A percentile compares a stretch with the other conserved stretches of the same genome.
These are phyloP conservation scores for Rhingia campestris DNA, from an alignment of 2,888 invertebrate genomes.

Conservation along the genomic window DNA sequence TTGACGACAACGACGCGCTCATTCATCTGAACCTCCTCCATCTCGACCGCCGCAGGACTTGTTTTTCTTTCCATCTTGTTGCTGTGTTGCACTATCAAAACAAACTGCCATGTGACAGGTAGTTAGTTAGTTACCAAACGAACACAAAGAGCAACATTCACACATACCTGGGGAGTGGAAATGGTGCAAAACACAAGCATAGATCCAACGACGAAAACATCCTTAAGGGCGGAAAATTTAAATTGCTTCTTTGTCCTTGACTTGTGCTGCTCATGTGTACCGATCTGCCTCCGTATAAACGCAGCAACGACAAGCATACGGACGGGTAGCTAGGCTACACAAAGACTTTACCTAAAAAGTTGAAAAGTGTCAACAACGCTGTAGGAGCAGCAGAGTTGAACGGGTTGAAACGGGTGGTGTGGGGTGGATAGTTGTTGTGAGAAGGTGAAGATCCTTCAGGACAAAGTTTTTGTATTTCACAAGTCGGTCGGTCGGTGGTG, in stretches of 20 bases:
- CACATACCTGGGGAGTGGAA: conserved; percentile 29
- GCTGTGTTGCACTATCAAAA: conserved; percentile 55
- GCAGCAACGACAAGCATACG: conserved; percentile 5
- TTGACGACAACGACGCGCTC: conserved; percentile 16
- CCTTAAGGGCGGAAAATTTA: conserved; percentile 66
- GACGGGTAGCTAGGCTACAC: conserved; percentile 21
- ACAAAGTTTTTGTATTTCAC: conserved; percentile 45
- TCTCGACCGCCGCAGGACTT: conserved; percentile 50
- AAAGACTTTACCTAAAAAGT: conserved; percentile 66
- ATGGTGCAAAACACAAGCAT: conserved; percentile 16
- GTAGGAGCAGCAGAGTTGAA: background rate
- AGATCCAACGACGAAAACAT: conserved; percentile 53
- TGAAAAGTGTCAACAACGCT: conserved; percentile 66
- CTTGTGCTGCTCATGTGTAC: conserved; percentile 63
- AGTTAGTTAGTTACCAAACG: conserved; percentile 64
- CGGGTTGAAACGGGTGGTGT: background rate
- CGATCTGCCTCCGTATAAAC: conserved; percentile 13
- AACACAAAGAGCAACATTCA: conserved; percentile 40
- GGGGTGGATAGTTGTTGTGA: conserved; percentile 1
- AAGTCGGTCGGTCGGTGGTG: background rate
- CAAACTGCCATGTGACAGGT: conserved; percentile 71
- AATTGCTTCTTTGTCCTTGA: conserved; percentile 74
- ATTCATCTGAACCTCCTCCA: conserved; percentile 11
- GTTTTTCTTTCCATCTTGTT: conserved; percentile 32
- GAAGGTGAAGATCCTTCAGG: conserved; percentile 66